A percentile compares a stretch with the other conserved stretches of the same genome.
Evolutionary conservation across 2,888 invertebrate genomes (phyloP).

Genomic region (Macaria liturata): DNA sequence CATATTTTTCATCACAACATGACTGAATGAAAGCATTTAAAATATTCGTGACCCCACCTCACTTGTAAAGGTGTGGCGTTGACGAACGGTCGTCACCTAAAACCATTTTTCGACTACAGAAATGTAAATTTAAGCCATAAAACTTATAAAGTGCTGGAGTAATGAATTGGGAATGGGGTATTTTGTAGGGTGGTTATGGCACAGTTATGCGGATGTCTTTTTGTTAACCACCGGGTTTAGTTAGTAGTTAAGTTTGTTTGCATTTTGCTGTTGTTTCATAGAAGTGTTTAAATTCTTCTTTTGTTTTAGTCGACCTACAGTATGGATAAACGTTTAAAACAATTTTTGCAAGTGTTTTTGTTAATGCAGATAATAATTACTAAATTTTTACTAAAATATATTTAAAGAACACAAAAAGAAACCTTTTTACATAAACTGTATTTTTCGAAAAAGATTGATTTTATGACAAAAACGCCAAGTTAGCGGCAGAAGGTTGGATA

Average conservation of each 20-base stretch:
- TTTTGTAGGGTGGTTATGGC: conserved; percentile 23
- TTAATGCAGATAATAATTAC: too few relatives aligned
- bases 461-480: background rate
- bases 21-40: conserved; percentile 11
- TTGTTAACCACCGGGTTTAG: conserved; percentile 9
- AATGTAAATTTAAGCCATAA: conserved; percentile 31
- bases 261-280: too few relatives aligned
- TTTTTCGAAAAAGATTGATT: too few relatives aligned
- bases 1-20: background rate
- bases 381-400: too few relatives aligned
- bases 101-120: conserved; percentile 28
- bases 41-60: conserved; percentile 36
- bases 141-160: conserved; percentile 31
- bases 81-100: conserved; percentile 38
- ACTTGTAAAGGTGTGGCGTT: conserved; percentile 40
- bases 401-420: too few relatives aligned
- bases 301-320: too few relatives aligned
- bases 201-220: conserved; percentile 21
- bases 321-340: too few relatives aligned
- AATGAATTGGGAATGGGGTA: conserved; percentile 32
- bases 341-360: too few relatives aligned
- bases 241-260: too few relatives aligned
- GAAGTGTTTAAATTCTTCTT: too few relatives aligned
- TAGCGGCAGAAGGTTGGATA: background rate
- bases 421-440: too few relatives aligned